Evolutionary conservation across 2,888 invertebrate species (phyloP).

Genomic region (Euzetes globulus): DNA sequence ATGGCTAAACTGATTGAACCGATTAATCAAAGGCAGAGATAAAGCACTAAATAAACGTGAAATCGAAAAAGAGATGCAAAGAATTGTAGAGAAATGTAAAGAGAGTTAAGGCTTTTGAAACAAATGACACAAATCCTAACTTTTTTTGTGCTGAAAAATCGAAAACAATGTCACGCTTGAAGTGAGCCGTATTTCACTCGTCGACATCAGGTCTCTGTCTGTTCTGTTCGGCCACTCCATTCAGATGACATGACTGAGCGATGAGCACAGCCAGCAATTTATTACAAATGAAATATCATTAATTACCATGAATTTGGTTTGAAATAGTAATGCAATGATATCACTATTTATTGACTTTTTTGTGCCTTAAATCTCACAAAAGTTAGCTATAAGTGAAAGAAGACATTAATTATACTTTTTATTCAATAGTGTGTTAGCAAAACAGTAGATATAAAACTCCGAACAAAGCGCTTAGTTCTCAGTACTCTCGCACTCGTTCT

Average conservation of each 20-base stretch:
- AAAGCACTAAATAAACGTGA: constrained; percentile 25
- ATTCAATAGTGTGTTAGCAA: neutral
- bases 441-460: neutral
- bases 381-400: neutral
- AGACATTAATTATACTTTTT: constrained; percentile 19
- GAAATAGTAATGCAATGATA: neutral
- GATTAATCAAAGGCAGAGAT: constrained; percentile 24
- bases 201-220: constrained; percentile 23
- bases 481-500: no score
- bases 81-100: constrained; percentile 9
- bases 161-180: constrained; percentile 32
- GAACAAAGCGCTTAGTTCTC: neutral
- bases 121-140: constrained; percentile 21
- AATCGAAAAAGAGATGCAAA: constrained; percentile 24
- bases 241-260: constrained; percentile 25
- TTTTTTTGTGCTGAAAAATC: constrained; percentile 27
- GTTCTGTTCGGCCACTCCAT: neutral
- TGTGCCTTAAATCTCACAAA: constrained; percentile 13
- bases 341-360: constrained; percentile 25
- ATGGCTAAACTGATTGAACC: constrained; percentile 26
- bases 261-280: constrained; percentile 10
- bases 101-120: constrained; percentile 1
- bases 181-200: constrained; percentile 27
- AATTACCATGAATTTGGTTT: constrained; percentile 23
- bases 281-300: constrained; percentile 27